These are phyloP conservation scores for Poeciliopsis turneri DNA, from an alignment of 2,797 vertebrate species.

Conservation along the genomic window DNA sequence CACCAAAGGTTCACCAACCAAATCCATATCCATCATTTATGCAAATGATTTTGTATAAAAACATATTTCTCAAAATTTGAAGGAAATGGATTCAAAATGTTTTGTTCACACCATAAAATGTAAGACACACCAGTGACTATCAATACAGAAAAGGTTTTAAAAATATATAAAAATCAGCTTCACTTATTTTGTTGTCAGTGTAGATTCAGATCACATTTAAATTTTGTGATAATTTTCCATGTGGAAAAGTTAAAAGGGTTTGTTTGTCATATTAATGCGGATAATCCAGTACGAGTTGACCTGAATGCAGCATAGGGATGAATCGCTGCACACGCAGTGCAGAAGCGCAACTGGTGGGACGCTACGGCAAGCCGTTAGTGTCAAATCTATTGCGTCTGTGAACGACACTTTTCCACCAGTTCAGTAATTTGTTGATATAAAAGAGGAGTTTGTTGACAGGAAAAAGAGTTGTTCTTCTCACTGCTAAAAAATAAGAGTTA, in stretches of 20 bases:
- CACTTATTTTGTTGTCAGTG: not conserved
- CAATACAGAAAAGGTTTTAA: not conserved
- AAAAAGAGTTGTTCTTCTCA: not conserved
- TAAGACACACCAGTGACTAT: not conserved
- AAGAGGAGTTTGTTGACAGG: not conserved
- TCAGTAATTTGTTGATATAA: not conserved
- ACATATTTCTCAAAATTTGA: not conserved
- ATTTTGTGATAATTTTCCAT: not conserved
- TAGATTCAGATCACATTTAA: not conserved
- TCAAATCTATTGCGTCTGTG: not conserved
- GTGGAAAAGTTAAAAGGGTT: no score
- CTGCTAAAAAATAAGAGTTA: not conserved
- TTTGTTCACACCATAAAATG: not conserved
- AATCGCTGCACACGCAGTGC: not conserved
- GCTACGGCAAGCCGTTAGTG: not conserved
- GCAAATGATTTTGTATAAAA: not conserved
- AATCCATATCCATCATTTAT: not conserved
- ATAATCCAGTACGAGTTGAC: not conserved
- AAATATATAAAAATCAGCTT: not conserved
- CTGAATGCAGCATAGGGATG: not conserved
- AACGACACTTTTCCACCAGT: not conserved
- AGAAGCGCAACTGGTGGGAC: not conserved
- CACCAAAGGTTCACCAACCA: not conserved
- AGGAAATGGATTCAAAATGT: not conserved
- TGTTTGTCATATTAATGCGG: not conserved